A percentile compares a stretch with the other conserved stretches of the same genome.
Conservation (phyloP, 2,113 vertebrate genomes). For the Isurus oxyrinchus region DNA sequence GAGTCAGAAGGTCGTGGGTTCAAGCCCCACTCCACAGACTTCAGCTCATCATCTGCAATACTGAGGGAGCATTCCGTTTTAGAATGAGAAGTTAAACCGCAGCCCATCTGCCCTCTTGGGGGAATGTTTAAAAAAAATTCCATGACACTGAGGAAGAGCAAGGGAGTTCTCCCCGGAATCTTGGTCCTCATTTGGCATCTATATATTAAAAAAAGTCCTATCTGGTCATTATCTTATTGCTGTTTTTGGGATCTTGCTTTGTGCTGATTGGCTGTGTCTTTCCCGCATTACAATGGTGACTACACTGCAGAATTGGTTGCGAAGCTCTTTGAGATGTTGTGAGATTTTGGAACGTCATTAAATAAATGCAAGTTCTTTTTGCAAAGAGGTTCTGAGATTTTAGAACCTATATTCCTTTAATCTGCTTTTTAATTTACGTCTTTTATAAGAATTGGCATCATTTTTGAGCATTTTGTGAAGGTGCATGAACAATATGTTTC, state of each 20-base stretch:
- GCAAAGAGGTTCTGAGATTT: background rate
- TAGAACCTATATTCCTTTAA: background rate
- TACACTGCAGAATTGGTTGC: background rate
- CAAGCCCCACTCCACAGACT: background rate
- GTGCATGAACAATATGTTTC: background rate
- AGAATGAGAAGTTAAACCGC: background rate
- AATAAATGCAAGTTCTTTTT: background rate
- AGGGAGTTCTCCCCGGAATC: background rate
- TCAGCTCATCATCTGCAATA: background rate
- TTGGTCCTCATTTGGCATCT: background rate
- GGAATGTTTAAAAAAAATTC: background rate
- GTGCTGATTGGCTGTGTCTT: background rate
- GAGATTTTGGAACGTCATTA: background rate
- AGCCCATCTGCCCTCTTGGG: background rate
- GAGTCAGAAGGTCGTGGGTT: background rate
- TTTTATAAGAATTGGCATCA: background rate
- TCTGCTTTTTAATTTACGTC: too few relatives aligned
- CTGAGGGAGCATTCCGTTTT: background rate
- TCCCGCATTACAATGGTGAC: background rate
- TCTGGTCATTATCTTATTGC: background rate
- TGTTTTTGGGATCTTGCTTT: background rate
- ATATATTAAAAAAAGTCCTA: background rate
- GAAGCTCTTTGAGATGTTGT: background rate
- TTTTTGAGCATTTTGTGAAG: background rate
- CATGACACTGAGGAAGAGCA: background rate